phyloP scores from a whole-genome alignment of 2,797 vertebrate genomes.

The Ambastaia sidthimunki region DNA sequence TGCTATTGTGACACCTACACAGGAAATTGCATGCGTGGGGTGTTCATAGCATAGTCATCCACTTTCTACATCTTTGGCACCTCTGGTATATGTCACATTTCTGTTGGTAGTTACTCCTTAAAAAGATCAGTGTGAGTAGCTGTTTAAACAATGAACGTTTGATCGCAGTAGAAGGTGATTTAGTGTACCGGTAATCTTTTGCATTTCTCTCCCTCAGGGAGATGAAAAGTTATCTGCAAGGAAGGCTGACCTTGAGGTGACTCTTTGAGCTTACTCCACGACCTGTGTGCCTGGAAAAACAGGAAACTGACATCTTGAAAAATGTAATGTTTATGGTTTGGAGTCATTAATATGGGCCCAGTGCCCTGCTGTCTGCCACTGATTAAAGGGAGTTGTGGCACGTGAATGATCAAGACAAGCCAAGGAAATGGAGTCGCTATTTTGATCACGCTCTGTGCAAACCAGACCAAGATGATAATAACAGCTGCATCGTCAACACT shows the following conservation, averaged over 20 bases:
- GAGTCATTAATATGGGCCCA: slow-evolving; percentile 64
- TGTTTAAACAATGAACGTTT: slow-evolving; percentile 14
- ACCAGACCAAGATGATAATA: slow-evolving; percentile 32
- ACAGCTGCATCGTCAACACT: slow-evolving; percentile 24
- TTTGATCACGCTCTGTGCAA: slow-evolving; percentile 24
- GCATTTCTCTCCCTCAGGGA: slow-evolving; percentile 35
- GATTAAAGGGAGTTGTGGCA: slow-evolving; percentile 52
- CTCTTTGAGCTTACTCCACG: slow-evolving; percentile 80
- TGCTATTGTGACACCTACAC: slow-evolving; percentile 30
- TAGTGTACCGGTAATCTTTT: slow-evolving; percentile 28
- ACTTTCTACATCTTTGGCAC: slow-evolving; percentile 26
- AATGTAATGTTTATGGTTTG: slow-evolving; percentile 76
- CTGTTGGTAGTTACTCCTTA: slow-evolving; percentile 22
- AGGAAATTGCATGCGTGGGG: slow-evolving; percentile 50
- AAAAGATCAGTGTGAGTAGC: slow-evolving; percentile 14
- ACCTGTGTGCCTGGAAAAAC: slow-evolving; percentile 84
- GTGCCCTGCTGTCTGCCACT: slow-evolving; percentile 44
- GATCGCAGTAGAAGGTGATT: slow-evolving; percentile 14
- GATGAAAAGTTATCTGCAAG: slow-evolving; percentile 72
- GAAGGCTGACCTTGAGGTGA: slow-evolving; percentile 89
- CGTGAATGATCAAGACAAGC: slow-evolving; percentile 42
- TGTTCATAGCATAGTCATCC: slow-evolving; percentile 10
- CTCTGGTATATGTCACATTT: slow-evolving; percentile 18
- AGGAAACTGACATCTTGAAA: slow-evolving; percentile 80
- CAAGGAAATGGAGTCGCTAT: slow-evolving; percentile 23